These are phyloP conservation scores for Lochmaea crataegi DNA, from an alignment of 2,888 invertebrate genomes.

Conservation along the genomic window DNA sequence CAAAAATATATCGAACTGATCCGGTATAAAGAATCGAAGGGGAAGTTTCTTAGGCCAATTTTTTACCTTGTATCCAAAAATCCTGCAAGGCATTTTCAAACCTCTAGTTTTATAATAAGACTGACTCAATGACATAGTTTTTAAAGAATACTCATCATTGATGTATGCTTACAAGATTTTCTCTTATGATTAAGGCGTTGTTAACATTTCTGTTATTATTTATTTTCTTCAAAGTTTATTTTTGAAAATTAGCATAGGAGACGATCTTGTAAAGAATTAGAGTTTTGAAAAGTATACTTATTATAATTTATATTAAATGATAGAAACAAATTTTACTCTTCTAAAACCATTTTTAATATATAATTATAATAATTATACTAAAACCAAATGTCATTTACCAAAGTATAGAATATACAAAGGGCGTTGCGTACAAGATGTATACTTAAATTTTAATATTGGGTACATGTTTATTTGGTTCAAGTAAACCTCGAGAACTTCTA, in stretches of 20 bases:
- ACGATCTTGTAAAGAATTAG: conserved; percentile 27
- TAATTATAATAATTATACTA: conserved; percentile 34
- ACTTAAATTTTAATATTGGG: neutral
- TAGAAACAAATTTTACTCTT: neutral
- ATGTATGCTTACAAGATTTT: conserved; percentile 32
- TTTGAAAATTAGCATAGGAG: conserved; percentile 26
- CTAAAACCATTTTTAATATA: neutral
- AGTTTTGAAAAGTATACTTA: conserved; percentile 33
- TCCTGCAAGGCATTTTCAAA: conserved; percentile 36
- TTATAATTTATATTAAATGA: conserved; percentile 29
- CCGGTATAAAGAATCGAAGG: conserved; percentile 71
- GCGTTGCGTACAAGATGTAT: conserved; percentile 18
- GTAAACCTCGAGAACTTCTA: conserved; percentile 5
- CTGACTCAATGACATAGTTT: conserved; percentile 38
- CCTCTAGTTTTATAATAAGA: conserved; percentile 40
- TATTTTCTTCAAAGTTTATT: conserved; percentile 33
- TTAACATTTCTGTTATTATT: conserved; percentile 28
- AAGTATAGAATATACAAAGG: conserved; percentile 24
- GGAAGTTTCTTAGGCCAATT: conserved; percentile 36
- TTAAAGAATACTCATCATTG: conserved; percentile 35
- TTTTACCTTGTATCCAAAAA: conserved; percentile 36
- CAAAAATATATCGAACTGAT: conserved; percentile 82
- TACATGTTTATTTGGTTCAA: neutral
- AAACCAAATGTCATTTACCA: conserved; percentile 30
- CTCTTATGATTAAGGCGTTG: conserved; percentile 19